These are phyloP conservation scores for Buathra laborator DNA, from an alignment of 2,888 invertebrate genomes.

Conservation along the genomic window DNA sequence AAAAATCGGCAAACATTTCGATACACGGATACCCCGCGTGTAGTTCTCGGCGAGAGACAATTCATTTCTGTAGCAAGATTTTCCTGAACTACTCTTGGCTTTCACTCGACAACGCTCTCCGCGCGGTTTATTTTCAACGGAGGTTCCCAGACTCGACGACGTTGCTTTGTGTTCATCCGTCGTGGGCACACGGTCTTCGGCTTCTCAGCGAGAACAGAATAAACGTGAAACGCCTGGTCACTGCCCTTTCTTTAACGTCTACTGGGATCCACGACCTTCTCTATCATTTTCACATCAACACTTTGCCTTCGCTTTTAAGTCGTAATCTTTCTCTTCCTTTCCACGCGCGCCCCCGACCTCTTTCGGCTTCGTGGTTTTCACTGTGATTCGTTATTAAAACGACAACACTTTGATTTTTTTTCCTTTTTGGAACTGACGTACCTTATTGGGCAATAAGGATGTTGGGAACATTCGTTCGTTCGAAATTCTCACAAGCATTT, in stretches of 20 bases:
- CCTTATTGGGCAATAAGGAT: neutral
- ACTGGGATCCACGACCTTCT: constrained; percentile 48
- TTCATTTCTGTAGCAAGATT: neutral
- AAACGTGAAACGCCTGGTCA: constrained; percentile 64
- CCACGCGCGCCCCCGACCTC: neutral
- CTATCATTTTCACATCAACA: constrained; percentile 67
- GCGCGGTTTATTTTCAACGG: constrained; percentile 5
- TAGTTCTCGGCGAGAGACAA: neutral
- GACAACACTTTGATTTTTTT: neutral
- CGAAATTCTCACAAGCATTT: neutral
- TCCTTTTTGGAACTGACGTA: neutral
- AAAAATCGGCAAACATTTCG: too few relatives aligned
- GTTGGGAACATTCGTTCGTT: neutral
- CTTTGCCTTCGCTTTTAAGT: constrained; percentile 16
- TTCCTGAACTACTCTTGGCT: neutral
- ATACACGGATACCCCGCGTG: neutral
- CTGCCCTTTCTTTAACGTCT: constrained; percentile 53
- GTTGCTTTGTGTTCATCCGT: constrained; percentile 38
- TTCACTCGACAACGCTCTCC: constrained; percentile 7
- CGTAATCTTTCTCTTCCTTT: constrained; percentile 1
- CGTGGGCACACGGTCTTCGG: constrained; percentile 26
- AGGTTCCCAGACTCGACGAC: constrained; percentile 20
- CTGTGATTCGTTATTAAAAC: constrained; percentile 3
- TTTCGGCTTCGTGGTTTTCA: neutral
- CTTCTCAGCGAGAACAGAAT: constrained; percentile 40